Base-by-base conservation (phyloP, 1,140 invertebrate genomes). In the Ostrea edulis region DNA sequence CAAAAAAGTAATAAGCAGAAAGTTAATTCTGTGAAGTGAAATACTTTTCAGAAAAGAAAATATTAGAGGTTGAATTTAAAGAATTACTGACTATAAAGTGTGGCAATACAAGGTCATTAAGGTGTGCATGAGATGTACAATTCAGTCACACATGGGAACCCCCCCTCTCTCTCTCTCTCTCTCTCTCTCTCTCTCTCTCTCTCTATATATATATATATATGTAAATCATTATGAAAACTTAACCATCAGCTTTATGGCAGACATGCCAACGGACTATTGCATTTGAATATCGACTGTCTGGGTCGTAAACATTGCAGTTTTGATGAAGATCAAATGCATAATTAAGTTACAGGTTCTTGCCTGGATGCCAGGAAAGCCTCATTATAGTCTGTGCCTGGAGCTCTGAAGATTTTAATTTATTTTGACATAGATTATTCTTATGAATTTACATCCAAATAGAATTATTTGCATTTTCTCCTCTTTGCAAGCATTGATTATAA, bases 301-400 rank as follows among this genome's bases (percentile, higher is more conserved):
- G 14, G 68, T 25, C 25, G 29, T 77, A 14, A 77, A 29, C 29
- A 29, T 35, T 77, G 68, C 68, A 77, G 68, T 77, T 77, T 77
- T 77, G 29, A 77, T 77, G 25, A 77, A 77, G 25, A 77, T 77
- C 68, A 77, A 77, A 77, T 77, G 25, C 11, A 77, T 77, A 77
- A 77, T 77, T 77, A 77, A 77, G 68, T 77, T 77, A 11, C 22
- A 29, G 29, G 22, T 14, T 25, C 12, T 25, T 8, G 7, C 25
- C 12, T 77, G 68, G 8, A 62, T 62, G 58, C 58, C 14, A 20
- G 58, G 14, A 62, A n/a, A 62, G 58, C 17, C 58, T 62, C 58
- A 35, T 77, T 77, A 22, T 12, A 62, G 55, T 62, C 14, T 62
- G 55, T 62, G 58, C n/a, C 58, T 14, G 29, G 29, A 35, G 68